Conservation (phyloP, 2,888 invertebrate species). For the Lysandra coridon region DNA sequence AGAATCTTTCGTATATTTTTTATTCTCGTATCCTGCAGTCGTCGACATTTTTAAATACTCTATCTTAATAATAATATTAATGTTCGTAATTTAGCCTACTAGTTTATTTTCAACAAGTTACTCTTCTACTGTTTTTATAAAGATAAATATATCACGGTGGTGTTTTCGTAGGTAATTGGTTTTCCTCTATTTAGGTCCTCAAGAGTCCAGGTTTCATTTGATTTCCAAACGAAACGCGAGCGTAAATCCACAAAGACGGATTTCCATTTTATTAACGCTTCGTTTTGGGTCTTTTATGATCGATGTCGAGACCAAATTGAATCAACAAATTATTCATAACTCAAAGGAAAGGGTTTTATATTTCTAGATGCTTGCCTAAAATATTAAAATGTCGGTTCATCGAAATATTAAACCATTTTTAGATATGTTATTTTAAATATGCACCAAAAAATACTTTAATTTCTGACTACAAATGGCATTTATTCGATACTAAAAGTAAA, state of each 20-base stretch:
- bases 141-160: background rate
- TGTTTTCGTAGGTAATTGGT: background rate
- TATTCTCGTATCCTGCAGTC: no score
- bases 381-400: background rate
- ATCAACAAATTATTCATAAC: slow-evolving; percentile 25
- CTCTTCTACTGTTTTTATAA: background rate
- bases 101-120: background rate
- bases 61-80: no score
- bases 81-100: no score
- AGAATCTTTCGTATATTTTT: no score
- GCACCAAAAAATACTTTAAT: no score
- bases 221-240: slow-evolving; percentile 16
- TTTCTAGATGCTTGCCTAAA: background rate
- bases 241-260: slow-evolving; percentile 13
- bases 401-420: background rate
- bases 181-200: slow-evolving; percentile 10
- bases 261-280: slow-evolving; percentile 25
- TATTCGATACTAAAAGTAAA: no score
- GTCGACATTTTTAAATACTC: no score
- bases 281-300: slow-evolving; percentile 28
- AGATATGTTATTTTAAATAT: no score
- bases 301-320: slow-evolving; percentile 18
- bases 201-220: slow-evolving; percentile 11
- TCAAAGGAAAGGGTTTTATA: slow-evolving; percentile 21
- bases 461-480: no score